These are phyloP conservation scores for Montipora cactus DNA, from an alignment of 64 coral and sea anemone genomes.

Conservation along the genomic window DNA sequence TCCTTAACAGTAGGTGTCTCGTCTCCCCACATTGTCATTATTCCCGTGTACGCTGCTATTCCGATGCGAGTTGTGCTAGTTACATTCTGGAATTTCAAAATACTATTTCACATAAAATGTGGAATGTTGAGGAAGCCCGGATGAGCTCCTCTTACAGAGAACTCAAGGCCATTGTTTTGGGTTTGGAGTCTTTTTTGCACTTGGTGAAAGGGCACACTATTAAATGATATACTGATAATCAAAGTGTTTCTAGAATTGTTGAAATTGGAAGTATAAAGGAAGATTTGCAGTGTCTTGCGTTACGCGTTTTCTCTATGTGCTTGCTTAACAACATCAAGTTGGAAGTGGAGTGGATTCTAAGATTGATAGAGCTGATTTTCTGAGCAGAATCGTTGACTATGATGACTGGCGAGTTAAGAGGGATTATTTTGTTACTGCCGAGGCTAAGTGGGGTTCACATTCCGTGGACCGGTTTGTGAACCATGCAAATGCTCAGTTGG, in stretches of 20 bases:
- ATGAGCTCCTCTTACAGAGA: not conserved
- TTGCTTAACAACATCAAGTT: not conserved
- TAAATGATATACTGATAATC: slow-evolving; percentile 3
- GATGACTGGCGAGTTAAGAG: not conserved
- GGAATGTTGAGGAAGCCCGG: not conserved
- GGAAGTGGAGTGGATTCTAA: slow-evolving; percentile 9
- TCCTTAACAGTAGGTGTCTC: not conserved
- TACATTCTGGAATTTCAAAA: not conserved
- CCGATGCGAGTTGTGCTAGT: slow-evolving; percentile 11
- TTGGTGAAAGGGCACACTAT: not conserved
- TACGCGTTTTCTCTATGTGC: not conserved
- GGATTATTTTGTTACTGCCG: not conserved
- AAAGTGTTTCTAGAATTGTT: not conserved
- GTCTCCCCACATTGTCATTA: not conserved
- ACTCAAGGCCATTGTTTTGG: not conserved
- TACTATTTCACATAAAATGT: not conserved
- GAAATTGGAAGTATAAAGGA: not conserved
- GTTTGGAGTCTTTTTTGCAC: not conserved
- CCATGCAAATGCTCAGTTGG: not conserved
- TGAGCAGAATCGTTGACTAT: not conserved
- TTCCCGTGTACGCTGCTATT: not conserved
- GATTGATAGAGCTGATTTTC: slow-evolving; percentile 5
- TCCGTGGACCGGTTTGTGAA: too few relatives aligned
- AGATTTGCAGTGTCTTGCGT: not conserved
- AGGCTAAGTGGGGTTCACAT: not conserved